These are phyloP conservation scores for Mirounga angustirostris DNA, from an alignment of 2,113 vertebrate genomes.

Conservation along the genomic window DNA sequence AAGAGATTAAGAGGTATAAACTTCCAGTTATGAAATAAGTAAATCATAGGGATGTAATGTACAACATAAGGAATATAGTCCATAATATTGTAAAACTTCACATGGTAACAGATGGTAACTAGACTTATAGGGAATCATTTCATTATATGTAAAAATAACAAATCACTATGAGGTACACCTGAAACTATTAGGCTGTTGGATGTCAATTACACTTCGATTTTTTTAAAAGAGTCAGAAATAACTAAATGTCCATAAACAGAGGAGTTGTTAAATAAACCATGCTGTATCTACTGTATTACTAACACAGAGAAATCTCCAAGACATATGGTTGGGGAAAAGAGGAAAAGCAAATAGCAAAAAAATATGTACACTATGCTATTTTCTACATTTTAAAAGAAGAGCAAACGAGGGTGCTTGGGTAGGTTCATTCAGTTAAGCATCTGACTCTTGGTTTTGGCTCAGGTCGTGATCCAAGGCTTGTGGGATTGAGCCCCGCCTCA, in stretches of 20 bases:
- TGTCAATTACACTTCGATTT: not conserved
- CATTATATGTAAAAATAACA: not conserved
- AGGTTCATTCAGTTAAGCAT: not conserved
- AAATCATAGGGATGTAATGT: not conserved
- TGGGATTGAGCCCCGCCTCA: not conserved
- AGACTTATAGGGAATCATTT: not conserved
- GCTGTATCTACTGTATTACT: not conserved
- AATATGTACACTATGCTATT: not conserved
- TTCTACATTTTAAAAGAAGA: not conserved
- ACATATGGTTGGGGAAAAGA: not conserved
- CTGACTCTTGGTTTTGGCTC: not conserved
- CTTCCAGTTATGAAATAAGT: not conserved
- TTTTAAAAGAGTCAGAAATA: not conserved
- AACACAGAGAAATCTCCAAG: not conserved
- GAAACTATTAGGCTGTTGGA: not conserved
- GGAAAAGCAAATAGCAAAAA: not conserved
- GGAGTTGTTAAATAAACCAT: not conserved
- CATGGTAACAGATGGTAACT: not conserved
- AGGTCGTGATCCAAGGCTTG: not conserved
- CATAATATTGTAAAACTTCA: not conserved
- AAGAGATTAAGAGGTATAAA: not conserved
- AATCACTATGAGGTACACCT: not conserved
- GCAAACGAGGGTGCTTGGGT: not conserved
- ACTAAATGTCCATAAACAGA: not conserved
- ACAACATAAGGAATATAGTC: not conserved